phyloP scores from a whole-genome alignment of 2,888 invertebrate genomes.

The Trimorus sp. region DNA sequence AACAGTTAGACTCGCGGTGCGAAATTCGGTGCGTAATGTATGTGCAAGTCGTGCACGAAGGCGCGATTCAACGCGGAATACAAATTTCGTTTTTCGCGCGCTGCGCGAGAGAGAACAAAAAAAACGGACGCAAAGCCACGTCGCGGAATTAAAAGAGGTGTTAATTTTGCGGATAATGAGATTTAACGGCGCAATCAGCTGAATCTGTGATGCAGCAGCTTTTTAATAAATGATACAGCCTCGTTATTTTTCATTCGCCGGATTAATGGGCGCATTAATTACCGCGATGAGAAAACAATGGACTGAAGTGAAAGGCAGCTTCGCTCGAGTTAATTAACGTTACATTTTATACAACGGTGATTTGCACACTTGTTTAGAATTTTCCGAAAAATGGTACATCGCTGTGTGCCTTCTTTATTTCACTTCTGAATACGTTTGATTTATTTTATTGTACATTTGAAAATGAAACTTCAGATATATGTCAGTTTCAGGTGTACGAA shows the following conservation, averaged over 20 bases:
- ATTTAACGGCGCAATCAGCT: slow-evolving; percentile 25
- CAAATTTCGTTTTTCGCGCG: slow-evolving; percentile 27
- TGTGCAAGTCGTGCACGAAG: slow-evolving; percentile 28
- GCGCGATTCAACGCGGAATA: slow-evolving; percentile 22
- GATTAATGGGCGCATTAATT: slow-evolving; percentile 4
- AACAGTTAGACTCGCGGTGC: slow-evolving; percentile 32
- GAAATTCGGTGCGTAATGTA: slow-evolving; percentile 41
- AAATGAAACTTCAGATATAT: no score
- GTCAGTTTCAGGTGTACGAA: no score
- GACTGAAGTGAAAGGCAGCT: no score
- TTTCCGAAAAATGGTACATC: no score
- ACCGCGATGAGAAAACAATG: background rate
- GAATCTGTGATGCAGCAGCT: background rate
- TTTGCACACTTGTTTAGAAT: no score
- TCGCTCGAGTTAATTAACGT: no score
- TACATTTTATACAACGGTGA: no score
- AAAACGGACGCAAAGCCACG: background rate
- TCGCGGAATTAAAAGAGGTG: slow-evolving; percentile 18
- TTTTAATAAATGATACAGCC: slow-evolving; percentile 10
- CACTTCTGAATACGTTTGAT: no score
- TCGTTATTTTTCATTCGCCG: background rate
- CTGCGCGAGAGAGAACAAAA: background rate
- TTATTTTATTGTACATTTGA: no score
- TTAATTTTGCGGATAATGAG: slow-evolving; percentile 14
- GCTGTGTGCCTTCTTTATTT: no score